Evolutionary conservation across 1,140 invertebrate genomes (phyloP), one percentile per base, ranked within the genome.

Genomic region (Magallana gigas): DNA sequence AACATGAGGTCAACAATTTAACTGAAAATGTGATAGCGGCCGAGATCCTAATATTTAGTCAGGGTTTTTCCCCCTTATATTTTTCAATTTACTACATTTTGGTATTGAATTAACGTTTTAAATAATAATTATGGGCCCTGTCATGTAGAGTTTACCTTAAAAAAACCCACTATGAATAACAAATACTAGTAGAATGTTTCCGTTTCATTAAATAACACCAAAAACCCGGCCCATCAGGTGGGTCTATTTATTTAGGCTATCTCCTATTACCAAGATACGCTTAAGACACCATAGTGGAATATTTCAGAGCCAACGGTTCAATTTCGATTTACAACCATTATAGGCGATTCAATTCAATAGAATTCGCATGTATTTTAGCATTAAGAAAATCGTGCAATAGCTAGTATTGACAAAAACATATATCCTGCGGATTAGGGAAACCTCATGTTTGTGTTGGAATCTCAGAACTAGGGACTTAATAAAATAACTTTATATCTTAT

Each of bases 401-500:
- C 57, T 84, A 58, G 56, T 48, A 84, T 60, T 62, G 23, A 84
- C 29, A 58, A 84, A 59, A 57, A 60, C 57, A 62, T 84, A 83
- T 83, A 76, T 83, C 57, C 81, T 9, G 12, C 7, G n/a, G 81
- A 83, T 83, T 57, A 83, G 48, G 81, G 48, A 57, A 58, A 83
- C 57, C 16, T 84, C 56, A 84, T 84, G 29, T 84, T 60, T 84
- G 12, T 9, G 2, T 12, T 36, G 83, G 29, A 57, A 57, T 59
- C 83, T 60, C 56, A 60, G 58, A 29, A 84, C 29, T 16, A 14
- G 23, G 83, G 83, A 84, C 57, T 59, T 84, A 60, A 84, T 60
- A 48, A 84, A 84, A 62, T 62, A 36, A 84, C 56, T 84, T 84
- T 59, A 62, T 84, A 84, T 84, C 83, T 84, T 84, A 84, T 84